phyloP scores from a whole-genome alignment of 2,888 invertebrate genomes.

The Molorchus minor region DNA sequence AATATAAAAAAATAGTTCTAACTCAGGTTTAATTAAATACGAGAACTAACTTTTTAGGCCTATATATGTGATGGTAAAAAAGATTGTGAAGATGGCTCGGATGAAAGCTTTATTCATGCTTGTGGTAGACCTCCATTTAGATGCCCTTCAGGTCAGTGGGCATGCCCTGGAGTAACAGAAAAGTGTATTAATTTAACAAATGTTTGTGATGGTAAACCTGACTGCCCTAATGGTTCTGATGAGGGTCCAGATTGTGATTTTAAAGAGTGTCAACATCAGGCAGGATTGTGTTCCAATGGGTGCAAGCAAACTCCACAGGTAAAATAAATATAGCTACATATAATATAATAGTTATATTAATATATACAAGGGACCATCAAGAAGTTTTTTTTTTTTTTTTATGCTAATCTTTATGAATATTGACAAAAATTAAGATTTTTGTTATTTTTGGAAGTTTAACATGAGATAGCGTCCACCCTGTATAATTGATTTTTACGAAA shows the following conservation, averaged over 20 bases:
- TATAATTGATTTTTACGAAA: too few species aligned
- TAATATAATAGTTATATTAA: too few species aligned
- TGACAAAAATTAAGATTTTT: too few species aligned
- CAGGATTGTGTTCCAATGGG: conserved; percentile 81
- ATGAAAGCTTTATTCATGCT: conserved; percentile 84
- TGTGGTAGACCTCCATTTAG: conserved; percentile 82
- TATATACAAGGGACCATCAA: too few species aligned
- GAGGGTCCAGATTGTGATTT: conserved; percentile 93
- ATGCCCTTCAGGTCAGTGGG: conserved; percentile 83
- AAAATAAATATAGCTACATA: too few species aligned
- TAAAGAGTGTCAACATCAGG: conserved; percentile 79
- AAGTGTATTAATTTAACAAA: conserved; percentile 86
- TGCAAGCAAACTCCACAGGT: conserved; percentile 84
- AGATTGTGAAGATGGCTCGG: conserved; percentile 91
- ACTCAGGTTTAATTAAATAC: too few species aligned
- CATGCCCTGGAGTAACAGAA: conserved; percentile 82
- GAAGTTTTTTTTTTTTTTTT: too few species aligned
- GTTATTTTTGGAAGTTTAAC: too few species aligned
- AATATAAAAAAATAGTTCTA: too few species aligned
- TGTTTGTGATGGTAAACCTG: conserved; percentile 87
- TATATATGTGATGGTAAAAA: conserved; percentile 94
- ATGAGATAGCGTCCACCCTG: too few species aligned
- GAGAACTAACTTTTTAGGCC: conserved; percentile 62
- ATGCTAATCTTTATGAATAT: too few species aligned
- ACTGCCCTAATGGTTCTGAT: conserved; percentile 94